Evolutionary conservation across 2,797 vertebrate species (phyloP).

Genomic region (Lutjanus campechanus): DNA sequence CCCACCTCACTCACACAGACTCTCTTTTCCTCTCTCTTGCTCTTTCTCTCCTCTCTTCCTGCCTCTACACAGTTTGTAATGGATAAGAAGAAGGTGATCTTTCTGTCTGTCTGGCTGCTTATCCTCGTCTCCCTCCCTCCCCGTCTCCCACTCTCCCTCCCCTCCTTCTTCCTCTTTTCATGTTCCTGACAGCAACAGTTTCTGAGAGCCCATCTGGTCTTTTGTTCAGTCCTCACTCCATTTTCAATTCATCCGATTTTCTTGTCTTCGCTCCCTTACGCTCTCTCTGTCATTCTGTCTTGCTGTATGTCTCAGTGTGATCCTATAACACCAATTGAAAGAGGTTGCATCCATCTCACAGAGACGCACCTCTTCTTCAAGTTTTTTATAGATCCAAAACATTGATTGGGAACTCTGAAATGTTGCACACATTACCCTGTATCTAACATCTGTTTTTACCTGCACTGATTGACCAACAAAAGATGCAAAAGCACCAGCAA

Average conservation of each 20-base stretch:
- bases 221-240: conserved; percentile 72
- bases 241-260: conserved; percentile 68
- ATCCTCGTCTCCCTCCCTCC: conserved; percentile 35
- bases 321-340: conserved; percentile 31
- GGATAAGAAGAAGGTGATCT: conserved; percentile 57
- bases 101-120: conserved; percentile 55
- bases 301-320: conserved; percentile 32
- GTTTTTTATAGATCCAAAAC: conserved; percentile 4
- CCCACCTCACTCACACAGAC: conserved; percentile 54
- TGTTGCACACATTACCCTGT: neutral
- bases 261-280: conserved; percentile 29
- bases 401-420: conserved; percentile 4
- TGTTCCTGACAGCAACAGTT: conserved; percentile 65
- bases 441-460: conserved; percentile 10
- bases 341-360: conserved; percentile 54
- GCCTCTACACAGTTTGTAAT: conserved; percentile 49
- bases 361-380: conserved; percentile 6
- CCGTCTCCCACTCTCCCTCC: conserved; percentile 15
- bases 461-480: neutral
- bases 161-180: conserved; percentile 57
- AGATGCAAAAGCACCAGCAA: neutral
- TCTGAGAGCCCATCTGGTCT: conserved; percentile 81
- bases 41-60: conserved; percentile 43
- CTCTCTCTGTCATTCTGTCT: conserved; percentile 32
- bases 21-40: conserved; percentile 44